Percentiles rank a stretch among this genome's conserved stretches.
These are phyloP conservation scores for Danio tinwini DNA, from an alignment of 2,797 vertebrate genomes.

Conservation along the genomic window DNA sequence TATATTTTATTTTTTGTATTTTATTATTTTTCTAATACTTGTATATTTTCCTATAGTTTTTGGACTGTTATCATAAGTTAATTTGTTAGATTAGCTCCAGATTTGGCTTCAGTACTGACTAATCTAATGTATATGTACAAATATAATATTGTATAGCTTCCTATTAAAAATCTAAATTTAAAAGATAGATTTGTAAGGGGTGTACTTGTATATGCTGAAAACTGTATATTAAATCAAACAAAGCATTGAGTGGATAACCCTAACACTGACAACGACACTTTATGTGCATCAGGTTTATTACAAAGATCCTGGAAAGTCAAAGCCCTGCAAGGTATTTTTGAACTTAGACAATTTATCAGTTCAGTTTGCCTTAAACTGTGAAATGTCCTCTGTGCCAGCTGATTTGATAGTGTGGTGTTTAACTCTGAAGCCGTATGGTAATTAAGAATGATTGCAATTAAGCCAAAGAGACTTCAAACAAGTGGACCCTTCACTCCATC, in stretches of 20 bases:
- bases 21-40: no score
- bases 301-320: constrained; percentile 44
- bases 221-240: background rate
- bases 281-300: background rate
- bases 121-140: no score
- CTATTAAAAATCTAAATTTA: no score
- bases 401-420: constrained; percentile 48
- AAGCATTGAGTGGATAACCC: background rate
- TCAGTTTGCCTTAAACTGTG: constrained; percentile 44
- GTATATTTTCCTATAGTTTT: no score
- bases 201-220: no score
- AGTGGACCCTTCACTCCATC: constrained; percentile 52
- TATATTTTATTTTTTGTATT: no score
- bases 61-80: no score
- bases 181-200: no score
- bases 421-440: constrained; percentile 51
- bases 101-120: no score
- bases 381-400: constrained; percentile 38
- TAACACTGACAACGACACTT: no score
- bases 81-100: no score
- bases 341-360: constrained; percentile 49
- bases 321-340: constrained; percentile 35
- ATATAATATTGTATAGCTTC: no score
- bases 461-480: constrained; percentile 57
- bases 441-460: constrained; percentile 56